phyloP scores from a whole-genome alignment of 2,113 vertebrate genomes.

The Physeter macrocephalus region DNA sequence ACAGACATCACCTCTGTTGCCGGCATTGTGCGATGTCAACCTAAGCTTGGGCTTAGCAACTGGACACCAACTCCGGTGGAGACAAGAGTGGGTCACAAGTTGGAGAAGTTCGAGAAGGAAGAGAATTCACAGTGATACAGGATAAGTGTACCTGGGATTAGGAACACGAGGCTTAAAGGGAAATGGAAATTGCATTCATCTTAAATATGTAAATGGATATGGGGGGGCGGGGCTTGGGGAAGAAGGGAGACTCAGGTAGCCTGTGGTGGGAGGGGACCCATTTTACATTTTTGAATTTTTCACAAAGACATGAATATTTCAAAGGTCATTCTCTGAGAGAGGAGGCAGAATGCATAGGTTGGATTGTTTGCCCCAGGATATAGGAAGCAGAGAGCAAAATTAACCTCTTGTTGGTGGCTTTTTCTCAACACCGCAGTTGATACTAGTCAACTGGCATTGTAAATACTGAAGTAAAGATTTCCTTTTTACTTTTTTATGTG shows the following conservation, averaged over 20 bases:
- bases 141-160: not conserved
- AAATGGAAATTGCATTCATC: not conserved
- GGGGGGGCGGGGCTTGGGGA: no score
- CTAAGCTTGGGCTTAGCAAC: no score
- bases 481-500: not conserved
- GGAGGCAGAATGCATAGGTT: not conserved
- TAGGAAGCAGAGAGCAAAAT: not conserved
- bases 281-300: not conserved
- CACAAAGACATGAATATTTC: constrained; percentile 30
- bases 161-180: not conserved
- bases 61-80: not conserved
- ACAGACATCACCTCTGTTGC: no score
- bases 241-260: not conserved
- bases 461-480: not conserved
- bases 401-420: not conserved
- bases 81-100: not conserved
- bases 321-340: constrained; percentile 4
- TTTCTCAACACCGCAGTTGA: not conserved
- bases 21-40: accelerated
- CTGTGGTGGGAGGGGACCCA: not conserved
- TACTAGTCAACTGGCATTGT: no score
- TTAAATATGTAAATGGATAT: not conserved
- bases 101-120: not conserved
- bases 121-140: not conserved
- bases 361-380: not conserved